These are phyloP conservation scores for Brachylomia viminalis DNA, from an alignment of 2,888 invertebrate species.

Conservation along the genomic window DNA sequence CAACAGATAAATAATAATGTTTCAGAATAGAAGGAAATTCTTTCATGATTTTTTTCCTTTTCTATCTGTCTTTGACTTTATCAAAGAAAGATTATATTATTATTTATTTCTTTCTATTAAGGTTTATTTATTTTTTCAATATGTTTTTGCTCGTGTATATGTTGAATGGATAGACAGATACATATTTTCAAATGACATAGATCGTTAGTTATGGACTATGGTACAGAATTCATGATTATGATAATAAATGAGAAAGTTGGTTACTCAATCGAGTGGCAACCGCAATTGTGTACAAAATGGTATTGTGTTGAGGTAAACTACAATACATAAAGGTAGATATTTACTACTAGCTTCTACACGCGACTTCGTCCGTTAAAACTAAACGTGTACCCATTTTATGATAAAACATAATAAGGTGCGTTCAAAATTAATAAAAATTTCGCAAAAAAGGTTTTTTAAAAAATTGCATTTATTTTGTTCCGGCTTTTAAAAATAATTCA, in stretches of 20 bases:
- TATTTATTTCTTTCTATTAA: background rate
- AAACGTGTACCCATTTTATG: too few relatives aligned
- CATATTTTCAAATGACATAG: background rate
- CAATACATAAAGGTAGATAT: slow-evolving; percentile 17
- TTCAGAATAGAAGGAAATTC: background rate
- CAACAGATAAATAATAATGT: background rate
- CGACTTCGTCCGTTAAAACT: too few relatives aligned
- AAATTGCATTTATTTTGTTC: too few relatives aligned
- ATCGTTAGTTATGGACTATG: slow-evolving; percentile 44
- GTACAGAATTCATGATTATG: slow-evolving; percentile 32
- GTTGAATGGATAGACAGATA: background rate
- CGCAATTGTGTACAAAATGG: slow-evolving; percentile 44
- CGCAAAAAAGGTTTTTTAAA: too few relatives aligned
- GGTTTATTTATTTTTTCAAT: background rate
- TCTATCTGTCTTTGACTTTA: too few relatives aligned
- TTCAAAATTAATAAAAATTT: too few relatives aligned
- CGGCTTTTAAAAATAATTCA: too few relatives aligned
- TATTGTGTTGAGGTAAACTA: slow-evolving; percentile 38
- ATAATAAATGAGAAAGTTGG: slow-evolving; percentile 52
- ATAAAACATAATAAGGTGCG: too few relatives aligned
- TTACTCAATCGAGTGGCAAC: slow-evolving; percentile 54
- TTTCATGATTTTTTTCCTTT: background rate
- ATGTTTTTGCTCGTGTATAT: too few relatives aligned
- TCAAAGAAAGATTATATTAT: too few relatives aligned
- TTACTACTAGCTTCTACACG: background rate